Percentiles rank a stretch among this genome's conserved stretches.
These are phyloP conservation scores for Megalurothrips usitatus DNA, from an alignment of 2,888 invertebrate genomes.

Conservation along the genomic window DNA sequence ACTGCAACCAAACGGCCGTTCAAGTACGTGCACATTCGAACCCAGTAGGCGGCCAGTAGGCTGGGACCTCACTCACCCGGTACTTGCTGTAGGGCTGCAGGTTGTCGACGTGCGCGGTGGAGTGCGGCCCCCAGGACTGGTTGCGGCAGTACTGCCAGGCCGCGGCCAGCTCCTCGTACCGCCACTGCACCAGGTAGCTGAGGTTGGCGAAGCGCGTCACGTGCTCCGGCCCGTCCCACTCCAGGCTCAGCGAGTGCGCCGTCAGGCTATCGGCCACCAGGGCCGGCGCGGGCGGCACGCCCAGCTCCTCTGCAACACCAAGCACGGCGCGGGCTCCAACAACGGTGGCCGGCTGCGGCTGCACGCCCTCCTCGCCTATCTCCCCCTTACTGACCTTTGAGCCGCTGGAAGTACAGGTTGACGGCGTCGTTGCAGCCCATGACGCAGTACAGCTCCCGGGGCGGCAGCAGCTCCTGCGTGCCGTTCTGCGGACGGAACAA, in stretches of 20 bases:
- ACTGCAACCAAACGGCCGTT: no score
- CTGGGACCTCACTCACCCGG: constrained; percentile 56
- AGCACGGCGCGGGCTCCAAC: background rate
- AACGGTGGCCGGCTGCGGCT: no score
- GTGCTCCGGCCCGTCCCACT: constrained; percentile 57
- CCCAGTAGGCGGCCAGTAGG: no score
- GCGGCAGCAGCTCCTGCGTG: constrained; percentile 61
- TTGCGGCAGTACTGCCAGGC: constrained; percentile 81
- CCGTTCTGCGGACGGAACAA: constrained; percentile 56
- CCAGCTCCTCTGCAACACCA: constrained; percentile 55
- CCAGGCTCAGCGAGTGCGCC: constrained; percentile 71
- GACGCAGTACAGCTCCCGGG: constrained; percentile 69
- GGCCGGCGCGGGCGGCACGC: constrained; percentile 67
- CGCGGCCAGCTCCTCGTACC: constrained; percentile 63
- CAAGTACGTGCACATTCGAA: no score
- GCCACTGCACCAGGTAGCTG: constrained; percentile 66
- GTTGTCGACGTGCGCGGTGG: constrained; percentile 66
- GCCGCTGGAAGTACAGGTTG: constrained; percentile 65
- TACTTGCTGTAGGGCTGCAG: constrained; percentile 86
- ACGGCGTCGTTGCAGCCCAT: constrained; percentile 79
- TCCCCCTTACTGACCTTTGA: constrained; percentile 54
- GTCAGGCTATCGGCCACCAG: constrained; percentile 72
- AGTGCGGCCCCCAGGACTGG: constrained; percentile 58
- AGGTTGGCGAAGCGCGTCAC: constrained; percentile 40
- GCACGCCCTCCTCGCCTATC: no score